phyloP scores from a whole-genome alignment of 2,888 invertebrate genomes.

The Eupithecia abbreviata region DNA sequence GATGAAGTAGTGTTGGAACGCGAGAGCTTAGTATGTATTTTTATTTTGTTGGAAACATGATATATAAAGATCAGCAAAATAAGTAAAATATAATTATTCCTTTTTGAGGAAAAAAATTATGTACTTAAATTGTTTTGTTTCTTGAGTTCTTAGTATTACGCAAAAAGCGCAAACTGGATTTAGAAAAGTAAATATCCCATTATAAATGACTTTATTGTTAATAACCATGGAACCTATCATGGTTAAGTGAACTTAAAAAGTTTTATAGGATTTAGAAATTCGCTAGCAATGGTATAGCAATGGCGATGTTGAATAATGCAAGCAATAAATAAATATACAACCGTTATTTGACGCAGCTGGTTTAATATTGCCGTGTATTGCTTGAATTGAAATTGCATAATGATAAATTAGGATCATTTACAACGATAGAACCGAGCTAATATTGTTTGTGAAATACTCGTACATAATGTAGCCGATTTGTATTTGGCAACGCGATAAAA shows the following conservation, averaged over 20 bases:
- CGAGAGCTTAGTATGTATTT: too few species aligned
- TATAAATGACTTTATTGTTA: too few species aligned
- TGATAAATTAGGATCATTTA: background rate
- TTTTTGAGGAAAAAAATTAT: too few species aligned
- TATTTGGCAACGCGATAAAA: background rate
- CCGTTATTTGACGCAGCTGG: constrained; percentile 15
- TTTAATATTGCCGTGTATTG: constrained; percentile 23
- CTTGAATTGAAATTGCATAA: background rate
- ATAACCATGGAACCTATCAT: too few species aligned
- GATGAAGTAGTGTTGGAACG: too few species aligned
- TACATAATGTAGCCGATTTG: background rate
- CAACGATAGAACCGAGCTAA: background rate
- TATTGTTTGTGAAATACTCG: background rate
- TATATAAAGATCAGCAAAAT: too few species aligned
- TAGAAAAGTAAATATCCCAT: too few species aligned
- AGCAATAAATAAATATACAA: constrained; percentile 28
- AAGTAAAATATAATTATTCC: too few species aligned
- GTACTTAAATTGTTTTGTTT: too few species aligned
- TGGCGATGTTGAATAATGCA: constrained; percentile 11
- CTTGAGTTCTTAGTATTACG: background rate
- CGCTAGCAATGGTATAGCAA: background rate
- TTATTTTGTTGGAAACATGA: too few species aligned
- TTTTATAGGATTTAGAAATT: too few species aligned
- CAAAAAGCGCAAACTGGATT: background rate
- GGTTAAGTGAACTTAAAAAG: too few species aligned